These are phyloP conservation scores for Antennarius striatus DNA, from an alignment of 2,113 vertebrate genomes.

Conservation along the genomic window DNA sequence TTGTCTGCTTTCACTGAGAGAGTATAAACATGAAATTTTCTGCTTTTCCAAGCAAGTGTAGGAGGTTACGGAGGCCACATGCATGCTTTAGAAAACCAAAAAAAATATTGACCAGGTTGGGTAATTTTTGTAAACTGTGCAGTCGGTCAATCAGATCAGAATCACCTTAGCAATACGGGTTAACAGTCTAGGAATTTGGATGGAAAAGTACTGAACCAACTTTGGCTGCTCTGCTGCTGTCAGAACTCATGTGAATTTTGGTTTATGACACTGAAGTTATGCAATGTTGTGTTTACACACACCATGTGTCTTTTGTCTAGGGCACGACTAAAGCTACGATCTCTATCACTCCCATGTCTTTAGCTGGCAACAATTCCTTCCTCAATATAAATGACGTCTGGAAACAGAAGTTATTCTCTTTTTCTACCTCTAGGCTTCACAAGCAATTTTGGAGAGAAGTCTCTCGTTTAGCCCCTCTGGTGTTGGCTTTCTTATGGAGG, in stretches of 20 bases:
- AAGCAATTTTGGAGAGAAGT: conserved; percentile 10
- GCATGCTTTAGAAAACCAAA: conserved; percentile 37
- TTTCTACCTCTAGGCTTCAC: conserved; percentile 19
- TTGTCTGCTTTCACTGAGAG: conserved; percentile 41
- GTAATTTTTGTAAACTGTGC: conserved; percentile 39
- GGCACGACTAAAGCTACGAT: background rate
- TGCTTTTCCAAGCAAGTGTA: conserved; percentile 12
- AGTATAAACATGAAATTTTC: conserved; percentile 46
- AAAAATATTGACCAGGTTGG: conserved; percentile 59
- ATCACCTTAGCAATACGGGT: conserved; percentile 22
- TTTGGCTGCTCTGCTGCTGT: conserved; percentile 11
- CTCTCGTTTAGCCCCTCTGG: conserved; percentile 7
- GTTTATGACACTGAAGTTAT: background rate
- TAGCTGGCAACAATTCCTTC: conserved; percentile 21
- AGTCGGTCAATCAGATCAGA: conserved; percentile 44
- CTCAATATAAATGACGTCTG: conserved; percentile 37
- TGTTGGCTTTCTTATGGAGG: conserved; percentile 20
- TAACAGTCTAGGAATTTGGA: conserved; percentile 34
- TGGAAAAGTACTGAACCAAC: conserved; percentile 8
- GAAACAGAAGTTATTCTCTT: conserved; percentile 38
- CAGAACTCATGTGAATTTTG: conserved; percentile 20
- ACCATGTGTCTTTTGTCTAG: conserved; percentile 23
- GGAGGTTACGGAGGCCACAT: conserved; percentile 10
- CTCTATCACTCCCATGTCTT: conserved; percentile 24
- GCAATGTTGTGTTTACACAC: conserved; percentile 17